Evolutionary conservation across 2,113 vertebrate genomes (phyloP), one percentile per base, ranked within the genome.

Genomic region (Chlamydotis undulata): DNA sequence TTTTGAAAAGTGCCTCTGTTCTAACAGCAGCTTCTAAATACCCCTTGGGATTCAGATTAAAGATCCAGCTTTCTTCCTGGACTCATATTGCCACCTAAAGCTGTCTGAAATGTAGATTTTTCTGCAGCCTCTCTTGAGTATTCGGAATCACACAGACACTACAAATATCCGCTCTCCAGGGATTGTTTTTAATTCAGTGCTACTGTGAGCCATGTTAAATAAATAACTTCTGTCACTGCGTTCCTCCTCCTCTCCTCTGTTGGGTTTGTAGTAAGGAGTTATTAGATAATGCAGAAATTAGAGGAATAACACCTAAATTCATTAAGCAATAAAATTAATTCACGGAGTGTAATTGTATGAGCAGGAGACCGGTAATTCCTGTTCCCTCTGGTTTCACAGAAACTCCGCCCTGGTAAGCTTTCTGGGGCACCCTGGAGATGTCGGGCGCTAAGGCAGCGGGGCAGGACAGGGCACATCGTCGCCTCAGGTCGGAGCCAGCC

Each of bases 301-400:
- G 89, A 90, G 71, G 63, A 92, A 90, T 93, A 94, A 73, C 95
- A 96, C 92, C 92, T 95, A 91, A 93, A 83, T 95, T 96, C 96
- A 95, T 96, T 96, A 96, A 94, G 92, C 91, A 95, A 96, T 91
- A 95, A 96, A 95, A 90, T 90, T 95, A 91, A 94, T 91, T 90
- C 74, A 6, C 18, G 0, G 69, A 60, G 87, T 22, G 33, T 91
- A 93, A 96, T 85, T 94, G 96, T 26, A 7, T 0, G 59, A 92
- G 82, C 79, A 78, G 89, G 70, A 87, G 94, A 97, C 97, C 60
- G 94, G 97, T 97, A 97, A 96, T 97, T 97, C 97, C 96, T 92
- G 97, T 97, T 97, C 94, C 23, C 81, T 56, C 63, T 73, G 88
- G 89, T 95, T 96, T 93, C 89, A 2, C 84, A 89, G 95, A 49